Conservation (phyloP, 2,797 vertebrate genomes). For the Rhincodon typus region DNA sequence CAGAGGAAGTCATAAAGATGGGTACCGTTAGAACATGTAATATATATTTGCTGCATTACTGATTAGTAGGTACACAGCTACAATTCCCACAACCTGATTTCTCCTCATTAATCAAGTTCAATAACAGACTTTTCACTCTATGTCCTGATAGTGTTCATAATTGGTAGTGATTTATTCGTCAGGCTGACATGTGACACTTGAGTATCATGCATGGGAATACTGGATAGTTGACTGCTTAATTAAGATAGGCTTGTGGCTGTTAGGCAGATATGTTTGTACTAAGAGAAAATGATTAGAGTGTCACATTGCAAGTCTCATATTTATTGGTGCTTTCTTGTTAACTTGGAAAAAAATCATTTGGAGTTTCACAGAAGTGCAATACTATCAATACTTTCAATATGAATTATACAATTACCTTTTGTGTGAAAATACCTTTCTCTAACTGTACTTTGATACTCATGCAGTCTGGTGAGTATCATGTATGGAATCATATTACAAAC, state of each 20-base stretch:
- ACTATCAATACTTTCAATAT: not conserved
- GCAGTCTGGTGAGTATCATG: not conserved
- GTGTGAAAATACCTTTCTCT: not conserved
- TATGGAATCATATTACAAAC: not conserved
- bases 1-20: too few relatives aligned
- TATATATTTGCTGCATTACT: not conserved
- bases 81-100: not conserved
- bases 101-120: not conserved
- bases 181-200: not conserved
- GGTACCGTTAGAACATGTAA: too few relatives aligned
- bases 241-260: not conserved
- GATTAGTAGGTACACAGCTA: too few relatives aligned
- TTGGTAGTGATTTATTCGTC: not conserved
- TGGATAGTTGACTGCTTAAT: not conserved
- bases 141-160: not conserved
- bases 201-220: not conserved
- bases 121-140: not conserved
- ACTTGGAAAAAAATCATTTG: not conserved
- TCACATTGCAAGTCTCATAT: not conserved
- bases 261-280: not conserved
- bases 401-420: not conserved
- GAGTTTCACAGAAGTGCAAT: not conserved
- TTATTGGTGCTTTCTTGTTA: not conserved
- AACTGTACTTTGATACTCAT: not conserved
- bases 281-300: not conserved